These are phyloP conservation scores for Manis crassicaudata DNA, from an alignment of 2,797 vertebrate genomes.

Conservation along the genomic window DNA sequence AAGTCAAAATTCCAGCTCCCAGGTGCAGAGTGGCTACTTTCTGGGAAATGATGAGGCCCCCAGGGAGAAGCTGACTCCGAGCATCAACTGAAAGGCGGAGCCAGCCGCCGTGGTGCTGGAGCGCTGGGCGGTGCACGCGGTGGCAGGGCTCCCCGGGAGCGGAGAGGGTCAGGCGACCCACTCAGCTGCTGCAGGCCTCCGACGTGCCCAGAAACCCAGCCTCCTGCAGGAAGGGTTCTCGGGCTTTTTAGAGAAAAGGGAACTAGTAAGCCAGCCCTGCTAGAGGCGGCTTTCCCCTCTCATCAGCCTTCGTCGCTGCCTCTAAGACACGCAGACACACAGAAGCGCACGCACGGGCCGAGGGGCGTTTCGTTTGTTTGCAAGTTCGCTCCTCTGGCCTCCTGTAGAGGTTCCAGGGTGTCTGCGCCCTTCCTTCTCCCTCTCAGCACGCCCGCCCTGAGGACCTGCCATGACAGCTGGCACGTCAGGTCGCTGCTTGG, in stretches of 20 bases:
- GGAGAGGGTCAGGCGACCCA: neutral
- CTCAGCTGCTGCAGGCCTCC: neutral
- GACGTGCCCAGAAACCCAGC: neutral
- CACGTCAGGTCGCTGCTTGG: rapidly evolving
- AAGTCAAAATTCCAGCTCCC: neutral
- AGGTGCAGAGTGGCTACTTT: neutral
- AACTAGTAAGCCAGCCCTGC: neutral
- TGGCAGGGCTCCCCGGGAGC: neutral
- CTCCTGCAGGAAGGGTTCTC: neutral
- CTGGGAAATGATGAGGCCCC: neutral
- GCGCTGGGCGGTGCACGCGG: neutral
- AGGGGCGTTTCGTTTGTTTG: neutral
- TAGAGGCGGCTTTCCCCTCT: neutral
- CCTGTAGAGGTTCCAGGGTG: neutral
- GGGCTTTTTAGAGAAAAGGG: neutral
- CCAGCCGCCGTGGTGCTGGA: neutral
- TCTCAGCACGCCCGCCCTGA: neutral
- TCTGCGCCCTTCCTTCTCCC: too few relatives aligned
- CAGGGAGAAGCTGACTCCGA: neutral
- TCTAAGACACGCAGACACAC: too few relatives aligned
- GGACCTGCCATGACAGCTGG: neutral
- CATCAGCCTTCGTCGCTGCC: neutral
- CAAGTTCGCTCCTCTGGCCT: neutral
- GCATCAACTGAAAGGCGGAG: neutral
- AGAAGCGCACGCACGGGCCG: neutral